Evolutionary conservation across 2,888 invertebrate genomes (phyloP), one percentile per base, ranked within the genome.

Genomic region (Capitulum mitella): DNA sequence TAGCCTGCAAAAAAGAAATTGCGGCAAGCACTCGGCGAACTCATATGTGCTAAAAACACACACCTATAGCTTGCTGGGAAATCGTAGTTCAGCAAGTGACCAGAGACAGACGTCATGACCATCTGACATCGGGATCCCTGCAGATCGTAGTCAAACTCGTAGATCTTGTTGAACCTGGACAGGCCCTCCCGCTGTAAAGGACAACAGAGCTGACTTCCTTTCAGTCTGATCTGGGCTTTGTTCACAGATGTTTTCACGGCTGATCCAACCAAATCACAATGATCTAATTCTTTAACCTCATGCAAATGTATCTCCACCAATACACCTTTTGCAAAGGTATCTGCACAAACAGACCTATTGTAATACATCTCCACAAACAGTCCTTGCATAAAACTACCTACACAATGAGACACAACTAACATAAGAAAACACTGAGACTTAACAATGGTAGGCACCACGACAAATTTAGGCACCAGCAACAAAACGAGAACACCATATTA

Each of bases 91-190:
- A 98, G 86, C 46, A 99, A 88, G 87, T 99, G 99, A 0, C 99
- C 99, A 26, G 97, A 97, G 0, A 99, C 98, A 0, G 98, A 98
- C 0, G 99, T 99, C 95, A 99, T 97, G 0, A 92, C 88, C 96
- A 98, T 97, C 83, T 91, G 89, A 81, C 91, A 89, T 82, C 90
- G 90, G 84, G 91, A 90, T 37, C 93, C 92, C 83, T 91, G 88
- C 1, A 97, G 88, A 78, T 89, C 88, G n/a, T 90, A 89, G 80
- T 93, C 90, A 86, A 98, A 98, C 84, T 98, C 96, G 86, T 96
- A 98, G 78, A 98, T 93, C 88, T 98, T 98, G 86, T 99, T 99
- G 85, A 90, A 98, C 70, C 88, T 89, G 0, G 97, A 97, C 48
- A 91, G 87, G 1, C 98, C 97, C 86, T 98, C 96, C 78, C 94